Evolutionary conservation across 2,888 invertebrate species (phyloP).

Genomic region (Tipula confusa): DNA sequence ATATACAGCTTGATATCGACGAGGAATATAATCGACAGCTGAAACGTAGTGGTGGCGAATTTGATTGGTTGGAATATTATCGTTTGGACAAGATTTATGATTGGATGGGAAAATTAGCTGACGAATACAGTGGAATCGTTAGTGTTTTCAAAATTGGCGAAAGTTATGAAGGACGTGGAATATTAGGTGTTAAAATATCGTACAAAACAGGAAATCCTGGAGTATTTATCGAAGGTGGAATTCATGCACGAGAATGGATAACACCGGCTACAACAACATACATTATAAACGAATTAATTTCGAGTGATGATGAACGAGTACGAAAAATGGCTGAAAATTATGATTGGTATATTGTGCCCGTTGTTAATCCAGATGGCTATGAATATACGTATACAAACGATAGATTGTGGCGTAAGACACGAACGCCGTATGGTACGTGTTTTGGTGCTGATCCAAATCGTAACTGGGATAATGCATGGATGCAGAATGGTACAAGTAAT

Average conservation of each 20-base stretch:
- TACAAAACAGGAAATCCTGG: slow-evolving; percentile 42
- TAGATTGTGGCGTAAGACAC: slow-evolving; percentile 68
- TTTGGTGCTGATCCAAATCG: slow-evolving; percentile 72
- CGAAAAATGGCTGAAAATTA: slow-evolving; percentile 51
- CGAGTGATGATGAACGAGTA: slow-evolving; percentile 45
- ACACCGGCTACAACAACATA: slow-evolving; percentile 52
- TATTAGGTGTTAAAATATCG: slow-evolving; percentile 45
- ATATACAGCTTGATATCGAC: slow-evolving; percentile 43
- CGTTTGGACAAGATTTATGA: slow-evolving; percentile 47
- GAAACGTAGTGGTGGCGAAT: slow-evolving; percentile 38
- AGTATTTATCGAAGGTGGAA: slow-evolving; percentile 45
- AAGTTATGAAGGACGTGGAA: slow-evolving; percentile 51
- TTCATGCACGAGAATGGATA: slow-evolving; percentile 52
- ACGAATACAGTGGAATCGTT: slow-evolving; percentile 48
- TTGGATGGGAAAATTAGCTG: slow-evolving; percentile 52
- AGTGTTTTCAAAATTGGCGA: slow-evolving; percentile 49
- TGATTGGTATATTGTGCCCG: slow-evolving; percentile 64
- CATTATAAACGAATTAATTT: slow-evolving; percentile 53
- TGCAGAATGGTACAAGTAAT: slow-evolving; percentile 55
- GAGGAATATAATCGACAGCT: slow-evolving; percentile 33
- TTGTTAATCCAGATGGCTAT: slow-evolving; percentile 68
- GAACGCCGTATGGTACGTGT: slow-evolving; percentile 52
- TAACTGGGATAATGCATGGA: slow-evolving; percentile 70
- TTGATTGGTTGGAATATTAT: slow-evolving; percentile 39
- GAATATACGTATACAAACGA: slow-evolving; percentile 56